These are phyloP conservation scores for Catonia carolina DNA, from an alignment of 2,888 invertebrate genomes.

Conservation along the genomic window DNA sequence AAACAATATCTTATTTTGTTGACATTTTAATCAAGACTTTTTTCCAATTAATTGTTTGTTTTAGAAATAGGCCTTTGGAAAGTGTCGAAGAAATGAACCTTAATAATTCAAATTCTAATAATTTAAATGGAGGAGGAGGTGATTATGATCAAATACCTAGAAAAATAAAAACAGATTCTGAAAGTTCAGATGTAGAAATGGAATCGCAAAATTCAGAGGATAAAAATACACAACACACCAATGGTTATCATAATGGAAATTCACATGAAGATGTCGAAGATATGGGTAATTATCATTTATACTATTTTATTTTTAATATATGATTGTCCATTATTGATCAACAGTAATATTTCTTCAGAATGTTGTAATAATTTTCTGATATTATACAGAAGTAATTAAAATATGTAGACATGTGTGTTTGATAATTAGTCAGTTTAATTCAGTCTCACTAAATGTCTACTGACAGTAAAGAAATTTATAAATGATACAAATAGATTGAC, in stretches of 20 bases:
- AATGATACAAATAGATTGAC: too few relatives aligned
- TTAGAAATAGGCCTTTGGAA: slow-evolving; percentile 38
- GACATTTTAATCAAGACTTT: too few relatives aligned
- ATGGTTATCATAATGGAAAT: slow-evolving; percentile 57
- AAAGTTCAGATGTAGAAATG: slow-evolving; percentile 47
- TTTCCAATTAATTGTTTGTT: too few relatives aligned
- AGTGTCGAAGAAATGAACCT: slow-evolving; percentile 31
- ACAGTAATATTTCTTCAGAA: too few relatives aligned
- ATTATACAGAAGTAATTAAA: too few relatives aligned
- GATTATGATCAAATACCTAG: slow-evolving; percentile 20
- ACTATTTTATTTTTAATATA: not conserved
- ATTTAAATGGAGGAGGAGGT: slow-evolving; percentile 41
- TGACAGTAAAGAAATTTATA: too few relatives aligned
- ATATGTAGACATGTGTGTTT: not conserved
- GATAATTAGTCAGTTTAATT: not conserved
- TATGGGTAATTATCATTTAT: slow-evolving; percentile 54
- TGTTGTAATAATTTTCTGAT: too few relatives aligned
- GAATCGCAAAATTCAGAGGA: slow-evolving; percentile 41
- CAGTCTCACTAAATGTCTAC: not conserved
- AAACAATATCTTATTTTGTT: too few relatives aligned
- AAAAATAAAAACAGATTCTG: slow-evolving; percentile 23
- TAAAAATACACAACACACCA: slow-evolving; percentile 43
- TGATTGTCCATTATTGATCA: not conserved
- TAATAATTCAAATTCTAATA: slow-evolving; percentile 18
- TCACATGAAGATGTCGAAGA: slow-evolving; percentile 56